Percentiles rank a stretch among this genome's conserved stretches.
Conservation (phyloP, 2,888 invertebrate species). For the Drosophila formosana region DNA sequence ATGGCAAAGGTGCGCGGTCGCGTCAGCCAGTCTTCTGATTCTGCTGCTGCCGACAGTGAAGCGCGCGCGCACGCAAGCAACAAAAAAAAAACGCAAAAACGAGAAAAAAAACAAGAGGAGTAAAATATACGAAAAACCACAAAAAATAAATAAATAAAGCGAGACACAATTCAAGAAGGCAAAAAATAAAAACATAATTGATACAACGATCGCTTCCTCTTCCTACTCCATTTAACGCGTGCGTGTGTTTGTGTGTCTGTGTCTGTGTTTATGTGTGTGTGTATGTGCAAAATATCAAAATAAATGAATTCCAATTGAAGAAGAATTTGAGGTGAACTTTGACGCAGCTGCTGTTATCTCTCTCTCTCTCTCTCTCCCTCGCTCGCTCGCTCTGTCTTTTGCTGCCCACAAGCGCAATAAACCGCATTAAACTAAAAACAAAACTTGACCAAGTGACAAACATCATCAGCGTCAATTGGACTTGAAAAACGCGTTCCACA, state of each 20-base stretch:
- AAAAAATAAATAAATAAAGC: conserved; percentile 18
- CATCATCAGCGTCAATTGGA: conserved; percentile 59
- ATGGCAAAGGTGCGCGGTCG: conserved; percentile 76
- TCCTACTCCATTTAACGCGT: conserved; percentile 62
- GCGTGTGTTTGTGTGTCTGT: conserved; percentile 30
- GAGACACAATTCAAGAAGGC: conserved; percentile 34
- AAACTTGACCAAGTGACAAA: conserved; percentile 60
- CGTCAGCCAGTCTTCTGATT: conserved; percentile 77
- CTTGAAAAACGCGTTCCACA: conserved; percentile 77
- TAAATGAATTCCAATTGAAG: conserved; percentile 56
- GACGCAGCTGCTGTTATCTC: conserved; percentile 7
- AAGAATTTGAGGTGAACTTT: conserved; percentile 38
- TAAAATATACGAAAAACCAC: conserved; percentile 27
- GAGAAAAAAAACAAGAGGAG: conserved; percentile 32
- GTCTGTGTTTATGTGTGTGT: conserved; percentile 6
- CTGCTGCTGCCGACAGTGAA: conserved; percentile 73
- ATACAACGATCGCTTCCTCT: conserved; percentile 58
- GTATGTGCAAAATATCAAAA: conserved; percentile 38
- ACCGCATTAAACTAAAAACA: conserved; percentile 24
- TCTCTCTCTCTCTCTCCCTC: not conserved
- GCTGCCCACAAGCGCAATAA: conserved; percentile 32
- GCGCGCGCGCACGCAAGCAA: conserved; percentile 66
- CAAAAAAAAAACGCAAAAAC: conserved; percentile 4
- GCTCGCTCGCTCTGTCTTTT: not conserved
- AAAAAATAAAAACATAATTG: conserved; percentile 42